Percentiles rank a stretch among this genome's conserved stretches.
Conservation (phyloP, 2,888 invertebrate genomes). For the Drosophila colorata region DNA sequence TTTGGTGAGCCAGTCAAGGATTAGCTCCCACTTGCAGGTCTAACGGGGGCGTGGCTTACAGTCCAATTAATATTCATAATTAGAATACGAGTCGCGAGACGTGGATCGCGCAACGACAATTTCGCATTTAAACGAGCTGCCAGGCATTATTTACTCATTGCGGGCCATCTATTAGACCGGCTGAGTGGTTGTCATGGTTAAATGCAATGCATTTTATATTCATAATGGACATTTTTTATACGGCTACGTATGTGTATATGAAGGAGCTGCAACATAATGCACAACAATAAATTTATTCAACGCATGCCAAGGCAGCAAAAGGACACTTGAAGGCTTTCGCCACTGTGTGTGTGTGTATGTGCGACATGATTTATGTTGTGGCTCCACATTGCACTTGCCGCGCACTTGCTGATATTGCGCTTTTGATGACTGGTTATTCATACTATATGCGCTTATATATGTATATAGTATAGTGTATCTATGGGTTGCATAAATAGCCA, state of each 20-base stretch:
- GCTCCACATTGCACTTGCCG: conserved; percentile 67
- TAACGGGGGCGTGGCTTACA: conserved; percentile 27
- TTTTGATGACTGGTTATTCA: conserved; percentile 38
- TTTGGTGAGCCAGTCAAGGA: conserved; percentile 50
- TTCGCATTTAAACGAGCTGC: conserved; percentile 41
- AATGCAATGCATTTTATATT: conserved; percentile 74
- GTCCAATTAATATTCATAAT: conserved; percentile 77
- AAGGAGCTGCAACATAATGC: conserved; percentile 69
- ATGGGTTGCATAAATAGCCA: conserved; percentile 42
- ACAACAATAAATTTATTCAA: conserved; percentile 80
- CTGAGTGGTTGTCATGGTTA: conserved; percentile 43
- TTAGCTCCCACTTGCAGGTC: conserved; percentile 14
- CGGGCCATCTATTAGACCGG: conserved; percentile 39
- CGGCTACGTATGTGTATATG: conserved; percentile 19
- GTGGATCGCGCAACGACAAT: conserved; percentile 5
- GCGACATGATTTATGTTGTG: conserved; percentile 68
- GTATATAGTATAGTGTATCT: conserved; percentile 11
- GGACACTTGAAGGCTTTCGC: conserved; percentile 52
- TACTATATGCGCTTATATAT: neutral
- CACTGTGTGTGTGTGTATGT: conserved; percentile 28
- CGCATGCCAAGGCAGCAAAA: conserved; percentile 59
- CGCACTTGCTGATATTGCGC: conserved; percentile 73
- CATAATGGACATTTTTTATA: conserved; percentile 68
- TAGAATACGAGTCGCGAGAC: conserved; percentile 36
- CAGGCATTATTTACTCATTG: conserved; percentile 52